Base-by-base conservation (phyloP, 2,888 invertebrate genomes). In the Sepioteuthis lessoniana region DNA sequence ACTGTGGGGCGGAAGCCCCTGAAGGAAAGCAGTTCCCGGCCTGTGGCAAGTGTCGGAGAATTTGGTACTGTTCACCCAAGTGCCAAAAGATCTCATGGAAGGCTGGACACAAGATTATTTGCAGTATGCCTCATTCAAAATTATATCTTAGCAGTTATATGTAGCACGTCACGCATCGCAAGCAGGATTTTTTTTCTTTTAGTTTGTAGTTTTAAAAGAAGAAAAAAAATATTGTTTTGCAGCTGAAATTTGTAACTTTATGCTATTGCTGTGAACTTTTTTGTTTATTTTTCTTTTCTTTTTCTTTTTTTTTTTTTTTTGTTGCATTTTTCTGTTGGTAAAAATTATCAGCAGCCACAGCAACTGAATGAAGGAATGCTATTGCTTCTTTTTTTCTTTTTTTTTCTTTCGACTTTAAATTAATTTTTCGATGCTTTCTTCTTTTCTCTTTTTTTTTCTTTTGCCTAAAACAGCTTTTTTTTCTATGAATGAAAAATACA, bases 81-180 rank as follows among this genome's bases (percentile, higher is more conserved):
- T 96, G 96, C 90, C 96, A 96, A 95, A 96, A 96, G 94, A 93
- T 94, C 16, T 95, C 96, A 25, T 96, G 96, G 96, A 96, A 96
- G 94, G 95, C 95, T 76, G 96, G 96, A 90, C 96, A 96, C 95
- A 96, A 96, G 95, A 94, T 94, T 76, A 95, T 96, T 37, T 96
- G 96, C 94, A 95, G 95, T 94, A 95, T 95, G 95, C 55, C 91
- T 19, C 95, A 96, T 95, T 96, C 95, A 94, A 91, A 95, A 46
- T 76, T 76, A 76, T 76, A 76, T 76, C 92, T 92, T 92, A 47
- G 92, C 47, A 92, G 92, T 92, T 60, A 90, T 46, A 31, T 31
- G 19, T 92, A 92, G 92, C 92, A 92, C 47, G 92, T 19, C 16
- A 13, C 28, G 92, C 92, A n/a, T 42, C 31, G n/a, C 38, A 92